Conservation (phyloP, 2,888 invertebrate genomes). For the Lasioglossum vierecki region DNA sequence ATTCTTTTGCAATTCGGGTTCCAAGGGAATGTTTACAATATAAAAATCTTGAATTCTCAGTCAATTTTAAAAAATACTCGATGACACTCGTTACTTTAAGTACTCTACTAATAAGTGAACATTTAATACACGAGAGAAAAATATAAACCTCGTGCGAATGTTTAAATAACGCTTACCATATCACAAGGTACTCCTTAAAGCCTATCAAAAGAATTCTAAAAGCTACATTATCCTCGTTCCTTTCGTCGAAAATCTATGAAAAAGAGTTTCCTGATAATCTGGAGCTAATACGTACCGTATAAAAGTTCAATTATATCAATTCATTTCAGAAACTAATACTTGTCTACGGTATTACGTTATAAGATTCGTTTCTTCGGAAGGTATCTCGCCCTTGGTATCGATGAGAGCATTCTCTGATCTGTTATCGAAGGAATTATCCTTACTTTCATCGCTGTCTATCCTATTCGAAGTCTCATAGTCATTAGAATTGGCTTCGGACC, state of each 20-base stretch:
- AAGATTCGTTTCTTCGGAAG: conserved; percentile 70
- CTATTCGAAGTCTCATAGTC: conserved; percentile 76
- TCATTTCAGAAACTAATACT: conserved; percentile 2
- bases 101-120: neutral
- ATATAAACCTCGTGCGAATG: conserved; percentile 41
- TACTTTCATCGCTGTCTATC: conserved; percentile 74
- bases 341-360: conserved; percentile 64
- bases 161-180: conserved; percentile 43
- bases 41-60: neutral
- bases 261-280: neutral
- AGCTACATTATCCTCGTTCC: conserved; percentile 14
- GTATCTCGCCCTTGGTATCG: conserved; percentile 64
- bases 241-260: conserved; percentile 5
- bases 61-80: neutral
- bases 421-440: conserved; percentile 74
- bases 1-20: neutral
- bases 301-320: conserved; percentile 14
- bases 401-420: conserved; percentile 72
- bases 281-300: conserved; percentile 10
- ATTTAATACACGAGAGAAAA: conserved; percentile 14
- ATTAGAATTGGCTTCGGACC: conserved; percentile 68
- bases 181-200: conserved; percentile 50
- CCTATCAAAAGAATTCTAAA: conserved; percentile 30
- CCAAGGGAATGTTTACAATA: neutral
- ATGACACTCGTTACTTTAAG: neutral